Conservation (phyloP, 2,888 invertebrate genomes). For the Folsomia candida region DNA sequence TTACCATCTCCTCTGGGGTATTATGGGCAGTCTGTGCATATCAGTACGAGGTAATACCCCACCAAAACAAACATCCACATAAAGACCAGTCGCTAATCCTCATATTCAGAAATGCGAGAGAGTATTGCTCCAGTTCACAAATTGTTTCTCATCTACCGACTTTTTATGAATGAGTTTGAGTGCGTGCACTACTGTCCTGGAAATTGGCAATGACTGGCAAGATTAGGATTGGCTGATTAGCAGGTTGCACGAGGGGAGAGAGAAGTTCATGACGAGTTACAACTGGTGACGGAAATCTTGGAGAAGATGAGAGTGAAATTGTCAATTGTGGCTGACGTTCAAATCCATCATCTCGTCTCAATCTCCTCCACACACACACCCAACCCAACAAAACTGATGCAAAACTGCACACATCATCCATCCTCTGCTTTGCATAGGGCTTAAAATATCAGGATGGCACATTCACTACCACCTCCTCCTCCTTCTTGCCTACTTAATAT, state of each 20-base stretch:
- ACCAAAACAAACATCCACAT: background rate
- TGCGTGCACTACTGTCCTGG: background rate
- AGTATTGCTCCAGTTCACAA: too few relatives aligned
- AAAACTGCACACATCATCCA: slow-evolving; percentile 25
- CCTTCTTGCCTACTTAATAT: too few relatives aligned
- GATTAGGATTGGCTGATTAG: too few relatives aligned
- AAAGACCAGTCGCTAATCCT: too few relatives aligned
- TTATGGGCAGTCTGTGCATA: background rate
- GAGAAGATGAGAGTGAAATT: slow-evolving; percentile 1
- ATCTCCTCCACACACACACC: background rate
- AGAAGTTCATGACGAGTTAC: background rate
- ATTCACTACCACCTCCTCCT: background rate
- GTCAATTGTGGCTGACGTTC: background rate
- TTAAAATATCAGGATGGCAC: background rate
- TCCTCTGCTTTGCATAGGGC: too few relatives aligned
- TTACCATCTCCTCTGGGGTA: background rate
- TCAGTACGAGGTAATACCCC: background rate
- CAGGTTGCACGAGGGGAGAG: background rate
- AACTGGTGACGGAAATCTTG: slow-evolving; percentile 1
- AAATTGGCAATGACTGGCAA: background rate
- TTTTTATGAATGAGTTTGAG: background rate
- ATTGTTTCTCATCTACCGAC: background rate
- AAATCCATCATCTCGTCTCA: background rate
- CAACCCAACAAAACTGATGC: background rate
- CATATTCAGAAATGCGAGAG: background rate